Conservation (phyloP, 1,140 invertebrate genomes). For the Nilaparvata lugens region DNA sequence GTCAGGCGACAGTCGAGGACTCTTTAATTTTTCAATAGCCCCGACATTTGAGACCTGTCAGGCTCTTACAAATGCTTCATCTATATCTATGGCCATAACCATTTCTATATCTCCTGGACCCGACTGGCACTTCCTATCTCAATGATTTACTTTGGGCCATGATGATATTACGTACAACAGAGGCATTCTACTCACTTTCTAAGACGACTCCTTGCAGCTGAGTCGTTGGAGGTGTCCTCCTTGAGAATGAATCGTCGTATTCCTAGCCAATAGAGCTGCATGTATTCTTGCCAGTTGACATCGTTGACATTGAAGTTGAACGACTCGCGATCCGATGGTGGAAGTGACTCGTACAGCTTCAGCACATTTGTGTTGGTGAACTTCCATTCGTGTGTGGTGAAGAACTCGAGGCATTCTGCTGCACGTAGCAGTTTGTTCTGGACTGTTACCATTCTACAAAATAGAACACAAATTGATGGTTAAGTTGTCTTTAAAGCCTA, state of each 20-base stretch:
- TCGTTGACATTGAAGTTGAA: conserved; percentile 66
- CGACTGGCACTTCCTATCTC: too few species aligned
- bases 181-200: conserved; percentile 46
- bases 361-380: conserved; percentile 67
- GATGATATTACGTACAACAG: too few species aligned
- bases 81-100: too few species aligned
- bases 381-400: conserved; percentile 69
- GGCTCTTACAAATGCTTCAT: too few species aligned
- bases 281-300: conserved; percentile 75
- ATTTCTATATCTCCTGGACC: too few species aligned
- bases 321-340: conserved; percentile 48
- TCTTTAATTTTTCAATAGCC: too few species aligned
- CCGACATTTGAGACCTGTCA: too few species aligned
- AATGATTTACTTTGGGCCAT: too few species aligned
- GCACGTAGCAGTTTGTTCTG: conserved; percentile 70
- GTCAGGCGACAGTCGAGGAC: too few species aligned
- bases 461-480: conserved; percentile 12
- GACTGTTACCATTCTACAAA: conserved; percentile 61
- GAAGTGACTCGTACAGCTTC: conserved; percentile 48
- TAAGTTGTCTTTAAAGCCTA: too few species aligned
- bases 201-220: conserved; percentile 59
- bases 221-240: conserved; percentile 68
- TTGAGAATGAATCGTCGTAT: conserved; percentile 78
- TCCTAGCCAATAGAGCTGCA: conserved; percentile 75
- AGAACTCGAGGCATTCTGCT: conserved; percentile 62